Evolutionary conservation across 2,888 invertebrate genomes (phyloP), one percentile per base, ranked within the genome.

Genomic region (Brachyptera putata): DNA sequence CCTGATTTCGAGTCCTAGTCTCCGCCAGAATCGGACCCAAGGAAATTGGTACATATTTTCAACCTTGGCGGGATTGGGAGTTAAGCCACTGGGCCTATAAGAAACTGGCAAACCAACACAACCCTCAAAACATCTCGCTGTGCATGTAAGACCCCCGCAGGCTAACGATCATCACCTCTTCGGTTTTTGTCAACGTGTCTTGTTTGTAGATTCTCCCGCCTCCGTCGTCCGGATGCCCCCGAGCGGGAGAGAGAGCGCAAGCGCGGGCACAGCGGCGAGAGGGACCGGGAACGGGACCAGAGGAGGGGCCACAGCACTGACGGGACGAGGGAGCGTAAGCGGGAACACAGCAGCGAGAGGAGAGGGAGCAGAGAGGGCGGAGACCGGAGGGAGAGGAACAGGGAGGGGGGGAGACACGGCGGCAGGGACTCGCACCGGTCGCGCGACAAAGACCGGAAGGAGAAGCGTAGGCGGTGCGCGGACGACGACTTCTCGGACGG

Each of bases 401-500:
- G 14, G 66, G 67, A 41, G 66, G 68, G 74, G 60, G 73, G 73
- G 41, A 69, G 72, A 58, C 69, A 71, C 26, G 71, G 70, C 43
- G 70, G 72, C 43, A 67, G 71, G 59, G 72, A 72, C 18, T 69
- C 69, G 58, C 68, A 68, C 25, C 69, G 67, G 63, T 67, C 65
- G 59, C 67, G 70, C 14, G 70, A 72, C 36, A 65, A 69, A 21
- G 70, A 70, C 11, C 66, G n/a, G 3, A 48, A 25, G 25, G n/a
- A n/a, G n/a, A n/a, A n/a, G n/a, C 39, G n/a, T 14, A 7, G 34
- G 3, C 5, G 50, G 5, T 46, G 50, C 21, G 36, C 43, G 22
- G 43, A 56, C 5, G 50, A 58, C 72, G 1, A 76, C 61, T 75
- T 72, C 62, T 72, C 74, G 0, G 69, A 71, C 36, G 76, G 75